Evolutionary conservation across 1,140 invertebrate genomes (phyloP).

Genomic region (Trichomalopsis sarcophagae): DNA sequence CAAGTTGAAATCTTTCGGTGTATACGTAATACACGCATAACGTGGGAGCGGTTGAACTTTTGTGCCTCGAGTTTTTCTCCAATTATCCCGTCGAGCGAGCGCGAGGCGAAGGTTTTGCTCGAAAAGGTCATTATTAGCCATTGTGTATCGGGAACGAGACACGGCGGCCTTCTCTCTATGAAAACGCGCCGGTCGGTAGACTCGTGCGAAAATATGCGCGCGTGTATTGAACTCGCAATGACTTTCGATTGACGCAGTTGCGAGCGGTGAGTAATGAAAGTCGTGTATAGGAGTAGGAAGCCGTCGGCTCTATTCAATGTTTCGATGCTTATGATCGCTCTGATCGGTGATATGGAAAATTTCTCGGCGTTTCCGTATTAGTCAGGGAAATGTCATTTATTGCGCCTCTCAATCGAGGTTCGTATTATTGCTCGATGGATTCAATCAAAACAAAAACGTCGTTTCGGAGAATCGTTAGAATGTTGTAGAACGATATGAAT

Average conservation of each 20-base stretch:
- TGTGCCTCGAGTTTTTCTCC: not conserved
- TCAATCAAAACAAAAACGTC: too few relatives aligned
- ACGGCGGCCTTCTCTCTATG: not conserved
- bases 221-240: not conserved
- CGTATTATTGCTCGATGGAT: too few relatives aligned
- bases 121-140: not conserved
- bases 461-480: too few relatives aligned
- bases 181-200: not conserved
- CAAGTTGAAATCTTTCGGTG: constrained; percentile 57
- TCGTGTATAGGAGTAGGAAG: too few relatives aligned
- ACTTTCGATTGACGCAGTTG: not conserved
- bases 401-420: too few relatives aligned
- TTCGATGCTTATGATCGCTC: too few relatives aligned
- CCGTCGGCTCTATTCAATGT: too few relatives aligned
- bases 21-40: too few relatives aligned
- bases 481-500: too few relatives aligned
- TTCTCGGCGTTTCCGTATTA: too few relatives aligned
- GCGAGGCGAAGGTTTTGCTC: not conserved
- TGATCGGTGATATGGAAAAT: too few relatives aligned
- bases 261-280: not conserved
- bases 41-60: not conserved
- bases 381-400: too few relatives aligned
- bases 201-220: not conserved
- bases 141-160: not conserved
- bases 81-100: not conserved